phyloP scores from a whole-genome alignment of 2,113 vertebrate species.

The Proteles cristata region DNA sequence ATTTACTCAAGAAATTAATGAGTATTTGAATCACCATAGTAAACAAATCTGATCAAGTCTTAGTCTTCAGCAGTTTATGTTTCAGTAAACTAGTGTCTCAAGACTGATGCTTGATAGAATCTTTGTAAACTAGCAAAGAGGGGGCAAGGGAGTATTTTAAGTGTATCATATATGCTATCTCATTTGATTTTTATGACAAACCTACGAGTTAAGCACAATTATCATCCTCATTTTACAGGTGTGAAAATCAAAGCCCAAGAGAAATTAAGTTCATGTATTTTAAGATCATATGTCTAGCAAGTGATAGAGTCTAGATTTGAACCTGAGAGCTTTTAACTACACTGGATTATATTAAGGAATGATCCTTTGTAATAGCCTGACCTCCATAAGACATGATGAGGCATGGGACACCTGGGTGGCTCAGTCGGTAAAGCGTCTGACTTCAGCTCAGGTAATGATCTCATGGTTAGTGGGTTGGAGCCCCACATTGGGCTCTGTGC shows the following conservation, averaged over 20 bases:
- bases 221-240: neutral
- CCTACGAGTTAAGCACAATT: neutral
- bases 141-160: neutral
- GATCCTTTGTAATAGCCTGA: neutral
- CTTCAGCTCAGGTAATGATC: no score
- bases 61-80: neutral
- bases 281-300: neutral
- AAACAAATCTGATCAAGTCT: neutral
- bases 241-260: neutral
- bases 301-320: neutral
- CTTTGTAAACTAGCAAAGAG: neutral
- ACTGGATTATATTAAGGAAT: neutral
- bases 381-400: neutral
- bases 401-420: neutral
- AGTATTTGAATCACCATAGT: neutral
- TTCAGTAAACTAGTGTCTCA: neutral
- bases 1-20: neutral
- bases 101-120: neutral
- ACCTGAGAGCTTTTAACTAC: neutral
- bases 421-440: no score
- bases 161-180: neutral
- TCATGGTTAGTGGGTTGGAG: no score
- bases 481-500: no score
- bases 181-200: conserved; percentile 12
- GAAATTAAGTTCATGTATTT: neutral